Evolutionary conservation across 2,888 invertebrate species (phyloP).

Genomic region (Frankliniella fusca): DNA sequence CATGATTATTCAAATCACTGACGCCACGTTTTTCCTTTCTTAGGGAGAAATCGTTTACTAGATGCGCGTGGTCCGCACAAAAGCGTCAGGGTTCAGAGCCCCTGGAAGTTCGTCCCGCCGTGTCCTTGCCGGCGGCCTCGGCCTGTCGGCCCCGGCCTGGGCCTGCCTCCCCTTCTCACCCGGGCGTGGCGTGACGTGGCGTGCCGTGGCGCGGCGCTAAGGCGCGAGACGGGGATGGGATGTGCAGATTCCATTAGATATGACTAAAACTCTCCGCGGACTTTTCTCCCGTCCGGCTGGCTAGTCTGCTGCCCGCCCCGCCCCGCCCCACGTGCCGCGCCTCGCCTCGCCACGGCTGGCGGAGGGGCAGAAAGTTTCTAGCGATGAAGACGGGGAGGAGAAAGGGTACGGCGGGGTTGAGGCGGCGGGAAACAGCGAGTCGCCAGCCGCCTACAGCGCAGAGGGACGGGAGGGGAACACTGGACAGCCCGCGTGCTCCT

Average conservation of each 20-base stretch:
- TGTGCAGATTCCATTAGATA: conserved; percentile 22
- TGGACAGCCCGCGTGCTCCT: neutral
- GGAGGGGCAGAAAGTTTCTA: neutral
- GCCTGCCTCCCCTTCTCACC: neutral
- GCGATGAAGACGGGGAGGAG: neutral
- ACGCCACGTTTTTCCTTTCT: too few species aligned
- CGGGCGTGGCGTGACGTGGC: neutral
- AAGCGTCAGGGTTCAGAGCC: too few species aligned
- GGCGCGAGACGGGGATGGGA: neutral
- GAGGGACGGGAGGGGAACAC: neutral
- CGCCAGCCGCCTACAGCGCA: neutral
- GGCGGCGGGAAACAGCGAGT: neutral
- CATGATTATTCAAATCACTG: too few species aligned
- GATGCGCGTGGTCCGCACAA: too few species aligned
- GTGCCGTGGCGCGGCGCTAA: neutral
- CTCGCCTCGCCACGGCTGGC: neutral
- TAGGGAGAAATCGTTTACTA: too few species aligned
- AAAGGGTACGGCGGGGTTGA: neutral
- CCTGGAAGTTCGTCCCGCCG: too few species aligned
- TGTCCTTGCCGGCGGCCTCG: too few species aligned
- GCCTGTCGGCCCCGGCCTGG: neutral
- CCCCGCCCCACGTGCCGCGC: neutral
- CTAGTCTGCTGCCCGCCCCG: neutral
- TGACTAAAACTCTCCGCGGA: conserved; percentile 8
- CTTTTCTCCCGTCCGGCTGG: neutral